Evolutionary conservation across 2,113 vertebrate species (phyloP), one percentile per base, ranked within the genome.

Genomic region (Balaenoptera acutorostrata): DNA sequence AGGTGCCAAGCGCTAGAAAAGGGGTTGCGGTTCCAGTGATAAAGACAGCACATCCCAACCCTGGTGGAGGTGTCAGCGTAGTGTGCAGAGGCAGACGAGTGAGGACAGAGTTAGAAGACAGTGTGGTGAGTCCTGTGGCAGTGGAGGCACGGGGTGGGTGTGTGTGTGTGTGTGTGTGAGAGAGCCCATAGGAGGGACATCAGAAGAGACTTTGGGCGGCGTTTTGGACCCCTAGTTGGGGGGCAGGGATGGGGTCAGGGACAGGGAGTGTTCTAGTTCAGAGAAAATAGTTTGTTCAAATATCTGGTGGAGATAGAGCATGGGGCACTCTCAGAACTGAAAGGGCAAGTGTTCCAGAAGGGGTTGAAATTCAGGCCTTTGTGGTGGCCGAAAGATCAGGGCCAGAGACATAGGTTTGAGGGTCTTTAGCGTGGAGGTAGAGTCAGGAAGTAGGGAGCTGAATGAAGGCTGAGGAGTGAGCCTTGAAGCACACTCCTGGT

Each of bases 361-460:
- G 39, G 87, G 39, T 36, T 93, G 90, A 97, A 96, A 95, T 93
- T 86, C 15, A 68, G 36, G 15, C n/a, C 39, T 95, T 64, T 80
- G 31, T 14, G 61, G 25, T 78, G 74, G 10, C 36, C 44, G 39
- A 92, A 96, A 92, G 41, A 69, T 90, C 25, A 39, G 52, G 44
- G 5, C 69, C 85, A 86, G 92, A 95, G 78, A 69, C 72, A 55
- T 36, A 82, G 74, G 91, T 90, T 59, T 93, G 52, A 25, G 25
- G 85, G n/a, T 72, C 18, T 93, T 83, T 12, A 71, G 68, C 11
- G 6, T 78, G 18, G 39, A 84, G 57, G 17, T 74, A 75, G 36
- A 84, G 11, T 27, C 21, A 44, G 33, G 29, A 10, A 36, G n/a
- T 66, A 52, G n/a, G 92, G 75, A 92, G 39, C 49, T 88, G 88